Evolutionary conservation across 2,888 invertebrate genomes (phyloP), one percentile per base, ranked within the genome.

Genomic region (Troides helena): DNA sequence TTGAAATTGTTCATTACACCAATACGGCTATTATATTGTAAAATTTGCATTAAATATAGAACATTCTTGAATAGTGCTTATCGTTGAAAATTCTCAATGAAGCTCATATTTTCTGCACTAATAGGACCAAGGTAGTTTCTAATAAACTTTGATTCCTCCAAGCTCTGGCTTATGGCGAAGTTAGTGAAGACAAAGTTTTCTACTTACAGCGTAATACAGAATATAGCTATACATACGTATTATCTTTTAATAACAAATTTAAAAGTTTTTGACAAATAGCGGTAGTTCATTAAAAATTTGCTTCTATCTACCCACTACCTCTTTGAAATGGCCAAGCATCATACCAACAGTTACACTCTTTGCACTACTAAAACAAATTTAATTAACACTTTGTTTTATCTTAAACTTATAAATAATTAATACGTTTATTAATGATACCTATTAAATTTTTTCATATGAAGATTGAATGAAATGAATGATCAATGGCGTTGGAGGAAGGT

Each of bases 111-210:
- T 66, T 53, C 66, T 17, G 36, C 66, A 66, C 66, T 61, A 66
- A 66, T 60, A 53, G 21, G 53, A 60, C 43, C 46, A 66, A 53
- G 60, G 53, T 66, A 66, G 66, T 66, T 66, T 36, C 66, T 66
- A 60, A 66, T 66, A 66, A 66, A 66, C 66, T 66, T 60, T 50
- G 60, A 60, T 66, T 66, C 36, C 60, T 50, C 36, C 30, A 66
- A 60, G 60, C n/a, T 60, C 21, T 10, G 6, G 66, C 60, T 66
- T 60, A 60, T 60, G 30, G 30, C 50, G 30, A 25, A 66, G 59
- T 60, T 66, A 50, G 50, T n/a, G 46, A 18, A 17, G 50, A 50
- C 12, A 58, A 60, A 66, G 66, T 66, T 66, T 60, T 50, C 46
- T 60, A 60, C 66, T 66, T 59, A 50, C 60, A 53, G 30, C n/a